These are phyloP conservation scores for Chiroxiphia lanceolata DNA, from an alignment of 2,797 vertebrate species.

Conservation along the genomic window DNA sequence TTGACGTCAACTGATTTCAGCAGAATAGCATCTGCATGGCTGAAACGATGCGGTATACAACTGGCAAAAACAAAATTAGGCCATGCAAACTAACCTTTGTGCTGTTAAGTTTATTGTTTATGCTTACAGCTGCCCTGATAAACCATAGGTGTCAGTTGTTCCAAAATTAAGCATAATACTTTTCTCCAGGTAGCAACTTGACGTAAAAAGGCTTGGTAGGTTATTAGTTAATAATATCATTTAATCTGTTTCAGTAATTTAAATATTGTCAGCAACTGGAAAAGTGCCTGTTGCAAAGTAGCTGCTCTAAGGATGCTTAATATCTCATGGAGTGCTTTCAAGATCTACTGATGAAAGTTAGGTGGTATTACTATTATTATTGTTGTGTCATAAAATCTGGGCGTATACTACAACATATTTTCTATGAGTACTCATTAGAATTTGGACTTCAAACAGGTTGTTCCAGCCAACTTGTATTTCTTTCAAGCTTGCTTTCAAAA, in stretches of 20 bases:
- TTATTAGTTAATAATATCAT: conserved; percentile 45
- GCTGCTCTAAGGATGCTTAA: conserved; percentile 37
- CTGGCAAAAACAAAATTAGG: not conserved
- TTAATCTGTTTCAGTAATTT: conserved; percentile 37
- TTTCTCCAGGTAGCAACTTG: conserved; percentile 41
- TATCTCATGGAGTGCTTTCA: conserved; percentile 7
- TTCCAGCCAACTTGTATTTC: not conserved
- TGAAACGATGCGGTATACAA: not conserved
- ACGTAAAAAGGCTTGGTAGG: conserved; percentile 28
- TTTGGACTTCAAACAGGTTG: conserved; percentile 28
- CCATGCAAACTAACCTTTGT: not conserved
- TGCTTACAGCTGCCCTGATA: not conserved
- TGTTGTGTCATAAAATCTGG: conserved; percentile 55
- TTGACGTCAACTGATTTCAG: not conserved
- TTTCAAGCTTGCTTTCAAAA: conserved; percentile 11
- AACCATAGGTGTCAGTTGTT: conserved; percentile 15
- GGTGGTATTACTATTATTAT: conserved; percentile 24
- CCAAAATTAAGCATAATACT: conserved; percentile 13
- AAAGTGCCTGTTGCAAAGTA: conserved; percentile 25
- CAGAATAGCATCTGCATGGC: not conserved
- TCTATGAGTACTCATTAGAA: conserved; percentile 39
- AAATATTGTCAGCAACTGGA: conserved; percentile 54
- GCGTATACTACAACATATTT: conserved; percentile 47
- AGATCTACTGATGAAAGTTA: conserved; percentile 63
- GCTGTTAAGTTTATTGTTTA: not conserved